These are phyloP conservation scores for Drosophila sechellia DNA, from an alignment of 1,140 invertebrate species.

Conservation along the genomic window DNA sequence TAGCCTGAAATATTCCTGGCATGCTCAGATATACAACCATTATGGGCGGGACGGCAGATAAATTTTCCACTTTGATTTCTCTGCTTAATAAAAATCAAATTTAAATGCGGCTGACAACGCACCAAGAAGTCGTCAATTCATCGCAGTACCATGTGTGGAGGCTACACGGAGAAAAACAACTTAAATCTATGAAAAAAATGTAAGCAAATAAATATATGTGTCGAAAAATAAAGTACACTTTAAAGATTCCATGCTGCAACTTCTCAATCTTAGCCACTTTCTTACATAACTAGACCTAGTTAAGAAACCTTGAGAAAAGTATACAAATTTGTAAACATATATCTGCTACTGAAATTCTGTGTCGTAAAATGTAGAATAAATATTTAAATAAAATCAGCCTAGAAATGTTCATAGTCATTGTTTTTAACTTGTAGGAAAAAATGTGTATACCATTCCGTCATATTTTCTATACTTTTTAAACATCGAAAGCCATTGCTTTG, in stretches of 20 bases:
- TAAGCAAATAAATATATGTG: background rate
- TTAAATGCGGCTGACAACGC: conserved; percentile 81
- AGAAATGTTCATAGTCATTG: no score
- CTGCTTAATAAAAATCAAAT: conserved; percentile 82
- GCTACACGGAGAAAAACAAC: background rate
- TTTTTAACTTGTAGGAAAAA: no score
- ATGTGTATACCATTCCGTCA: no score
- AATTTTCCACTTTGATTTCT: conserved; percentile 80
- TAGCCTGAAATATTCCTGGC: conserved; percentile 66
- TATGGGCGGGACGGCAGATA: conserved; percentile 47
- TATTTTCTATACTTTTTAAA: background rate
- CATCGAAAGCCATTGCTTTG: background rate
- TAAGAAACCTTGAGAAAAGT: no score
- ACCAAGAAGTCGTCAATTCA: conserved; percentile 34
- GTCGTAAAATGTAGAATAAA: no score
- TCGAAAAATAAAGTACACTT: no score
- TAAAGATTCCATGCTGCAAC: no score
- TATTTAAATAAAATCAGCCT: no score
- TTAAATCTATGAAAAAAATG: background rate
- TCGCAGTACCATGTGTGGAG: conserved; percentile 41
- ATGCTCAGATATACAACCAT: conserved; percentile 64
- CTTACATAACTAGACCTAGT: no score
- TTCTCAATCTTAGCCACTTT: no score
- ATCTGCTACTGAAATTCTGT: no score
- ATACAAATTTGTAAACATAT: no score